Evolutionary conservation across 2,113 vertebrate species (phyloP).

Genomic region (Lampris incognitus): DNA sequence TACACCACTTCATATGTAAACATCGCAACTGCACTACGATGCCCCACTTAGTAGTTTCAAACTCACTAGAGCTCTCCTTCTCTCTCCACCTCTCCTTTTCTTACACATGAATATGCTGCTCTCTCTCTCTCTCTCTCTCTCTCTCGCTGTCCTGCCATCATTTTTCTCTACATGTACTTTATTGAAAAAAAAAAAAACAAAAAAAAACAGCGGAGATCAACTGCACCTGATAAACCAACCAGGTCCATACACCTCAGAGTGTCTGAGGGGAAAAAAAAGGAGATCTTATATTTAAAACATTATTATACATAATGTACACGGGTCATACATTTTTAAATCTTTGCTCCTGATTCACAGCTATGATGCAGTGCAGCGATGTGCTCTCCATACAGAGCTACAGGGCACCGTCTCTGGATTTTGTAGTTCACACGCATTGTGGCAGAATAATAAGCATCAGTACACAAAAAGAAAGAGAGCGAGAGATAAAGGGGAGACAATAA

Average conservation of each 20-base stretch:
- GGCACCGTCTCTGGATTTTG: slow-evolving; percentile 50
- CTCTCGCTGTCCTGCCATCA: not conserved
- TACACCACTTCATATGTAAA: slow-evolving; percentile 12
- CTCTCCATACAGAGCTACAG: slow-evolving; percentile 31
- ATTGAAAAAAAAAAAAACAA: slow-evolving; percentile 8
- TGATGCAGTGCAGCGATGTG: slow-evolving; percentile 29
- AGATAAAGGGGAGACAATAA: slow-evolving; percentile 68
- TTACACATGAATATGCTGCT: not conserved
- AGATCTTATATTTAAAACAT: slow-evolving; percentile 76
- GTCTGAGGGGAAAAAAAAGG: slow-evolving; percentile 50
- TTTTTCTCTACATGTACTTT: slow-evolving; percentile 35
- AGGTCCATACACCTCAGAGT: slow-evolving; percentile 35
- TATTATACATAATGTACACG: slow-evolving; percentile 69
- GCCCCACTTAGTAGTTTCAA: slow-evolving; percentile 12
- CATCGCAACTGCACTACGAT: slow-evolving; percentile 8
- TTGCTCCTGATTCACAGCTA: slow-evolving; percentile 35
- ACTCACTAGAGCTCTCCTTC: slow-evolving; percentile 3
- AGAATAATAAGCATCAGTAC: slow-evolving; percentile 66
- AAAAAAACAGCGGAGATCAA: slow-evolving; percentile 61
- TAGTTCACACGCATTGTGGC: slow-evolving; percentile 36
- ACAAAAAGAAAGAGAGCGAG: slow-evolving; percentile 37
- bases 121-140: not conserved
- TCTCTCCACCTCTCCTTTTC: not conserved
- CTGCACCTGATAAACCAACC: slow-evolving; percentile 51
- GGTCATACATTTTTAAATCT: slow-evolving; percentile 70